phyloP scores from a whole-genome alignment of 2,797 vertebrate species.

The Falco concolor region DNA sequence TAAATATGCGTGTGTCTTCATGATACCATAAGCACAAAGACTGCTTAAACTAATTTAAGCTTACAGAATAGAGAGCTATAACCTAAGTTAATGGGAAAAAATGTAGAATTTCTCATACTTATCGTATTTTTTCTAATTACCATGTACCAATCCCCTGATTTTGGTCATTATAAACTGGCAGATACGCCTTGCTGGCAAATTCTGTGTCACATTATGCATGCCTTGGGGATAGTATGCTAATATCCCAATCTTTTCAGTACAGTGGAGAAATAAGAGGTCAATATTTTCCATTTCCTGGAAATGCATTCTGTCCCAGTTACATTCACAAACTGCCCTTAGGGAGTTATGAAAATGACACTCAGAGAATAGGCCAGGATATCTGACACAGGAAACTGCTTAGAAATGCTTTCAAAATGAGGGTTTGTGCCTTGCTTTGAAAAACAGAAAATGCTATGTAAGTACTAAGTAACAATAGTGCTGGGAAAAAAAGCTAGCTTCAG shows the following conservation, averaged over 20 bases:
- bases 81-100: background rate
- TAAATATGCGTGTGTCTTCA: background rate
- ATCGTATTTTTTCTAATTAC: background rate
- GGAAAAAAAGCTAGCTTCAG: background rate
- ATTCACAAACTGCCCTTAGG: conserved; percentile 44
- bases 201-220: conserved; percentile 1
- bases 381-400: conserved; percentile 55
- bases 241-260: conserved; percentile 2
- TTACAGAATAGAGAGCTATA: background rate
- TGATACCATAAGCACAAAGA: background rate
- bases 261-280: conserved; percentile 46
- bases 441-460: conserved; percentile 7
- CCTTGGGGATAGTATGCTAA: background rate
- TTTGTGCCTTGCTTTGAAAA: conserved; percentile 39
- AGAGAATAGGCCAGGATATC: conserved; percentile 43
- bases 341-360: conserved; percentile 56
- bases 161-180: background rate
- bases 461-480: background rate
- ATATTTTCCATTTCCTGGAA: conserved; percentile 67
- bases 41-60: background rate
- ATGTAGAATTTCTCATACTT: background rate
- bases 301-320: conserved; percentile 32
- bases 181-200: background rate
- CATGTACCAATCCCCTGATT: background rate
- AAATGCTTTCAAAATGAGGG: conserved; percentile 40